phyloP scores from a whole-genome alignment of 2,113 vertebrate species.

The Melozone crissalis region DNA sequence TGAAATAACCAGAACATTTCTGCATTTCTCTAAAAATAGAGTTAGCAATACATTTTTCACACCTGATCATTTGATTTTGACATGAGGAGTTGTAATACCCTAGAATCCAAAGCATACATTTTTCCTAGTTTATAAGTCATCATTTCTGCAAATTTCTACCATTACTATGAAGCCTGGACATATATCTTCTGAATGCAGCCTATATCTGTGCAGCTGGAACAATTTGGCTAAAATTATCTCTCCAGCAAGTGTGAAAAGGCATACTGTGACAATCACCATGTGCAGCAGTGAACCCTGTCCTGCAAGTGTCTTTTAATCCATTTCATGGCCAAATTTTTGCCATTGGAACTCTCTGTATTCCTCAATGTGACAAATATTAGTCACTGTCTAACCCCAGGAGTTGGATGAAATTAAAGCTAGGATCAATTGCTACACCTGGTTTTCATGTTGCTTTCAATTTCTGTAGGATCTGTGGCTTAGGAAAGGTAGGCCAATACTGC shows the following conservation, averaged over 20 bases:
- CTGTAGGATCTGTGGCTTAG: not conserved
- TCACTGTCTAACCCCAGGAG: not conserved
- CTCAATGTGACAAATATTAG: not conserved
- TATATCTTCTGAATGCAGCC: not conserved
- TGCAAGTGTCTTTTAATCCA: not conserved
- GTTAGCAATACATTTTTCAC: not conserved
- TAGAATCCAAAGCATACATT: not conserved
- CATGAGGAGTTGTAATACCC: not conserved
- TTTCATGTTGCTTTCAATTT: not conserved
- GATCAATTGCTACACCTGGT: not conserved
- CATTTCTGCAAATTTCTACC: not conserved
- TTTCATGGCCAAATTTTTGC: not conserved
- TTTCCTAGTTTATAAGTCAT: not conserved
- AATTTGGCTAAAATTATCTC: not conserved
- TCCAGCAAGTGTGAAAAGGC: not conserved
- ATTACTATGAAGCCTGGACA: not conserved
- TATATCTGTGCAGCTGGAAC: not conserved
- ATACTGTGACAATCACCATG: not conserved
- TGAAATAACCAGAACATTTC: not conserved
- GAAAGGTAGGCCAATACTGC: conserved; percentile 4
- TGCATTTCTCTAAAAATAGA: not conserved
- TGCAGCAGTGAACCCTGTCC: not conserved
- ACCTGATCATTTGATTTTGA: not conserved
- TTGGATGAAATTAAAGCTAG: not conserved
- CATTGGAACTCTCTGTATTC: not conserved